Evolutionary conservation across 2,113 vertebrate species (phyloP), one percentile per base, ranked within the genome.

Genomic region (Siniperca knerii): DNA sequence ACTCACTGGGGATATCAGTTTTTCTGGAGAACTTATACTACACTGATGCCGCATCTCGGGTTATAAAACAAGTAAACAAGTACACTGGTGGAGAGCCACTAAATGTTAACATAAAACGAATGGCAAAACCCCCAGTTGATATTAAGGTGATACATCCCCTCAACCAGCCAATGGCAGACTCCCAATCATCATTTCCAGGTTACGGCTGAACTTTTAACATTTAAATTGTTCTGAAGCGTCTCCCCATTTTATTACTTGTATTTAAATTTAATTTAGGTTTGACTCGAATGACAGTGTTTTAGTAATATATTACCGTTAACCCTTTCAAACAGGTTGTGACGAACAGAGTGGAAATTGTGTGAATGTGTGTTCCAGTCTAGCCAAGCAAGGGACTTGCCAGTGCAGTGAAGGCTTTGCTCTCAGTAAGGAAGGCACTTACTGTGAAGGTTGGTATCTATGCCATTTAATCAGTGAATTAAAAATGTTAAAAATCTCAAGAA

Each of bases 11-110:
- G 37, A 91, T 97, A 73, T 96, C 97, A 23, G 21, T 97, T 72
- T 98, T 97, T 85, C 93, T 92, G 92, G 96, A 97, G 23, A 77
- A 93, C 15, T 82, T 99, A 1, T 98, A 97, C 92, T 97, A 97
- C 89, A 96, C 96, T 37, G 95, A 97, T 15, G 76, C 90, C 48
- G 95, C 87, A 69, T 96, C 94, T 2, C 92, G 89, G 48, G 89
- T 90, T 3, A 96, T 99, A 86, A 96, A 93, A 90, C 94, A 92
- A 94, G 91, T 96, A 35, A 94, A 96, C 90, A 99, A 97, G 88
- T 95, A 96, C 67, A 96, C 94, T 0, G 97, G 97, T n/a, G 95
- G 96, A n/a, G 75, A 93, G n/a, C 42, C 92, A 9, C 90, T 94
- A 62, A 95, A 89, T 42, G 94, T 98, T 44, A 96, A 90, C 79